These are phyloP conservation scores for Seriola quinqueradiata DNA, from an alignment of 2,113 vertebrate genomes.

Conservation along the genomic window DNA sequence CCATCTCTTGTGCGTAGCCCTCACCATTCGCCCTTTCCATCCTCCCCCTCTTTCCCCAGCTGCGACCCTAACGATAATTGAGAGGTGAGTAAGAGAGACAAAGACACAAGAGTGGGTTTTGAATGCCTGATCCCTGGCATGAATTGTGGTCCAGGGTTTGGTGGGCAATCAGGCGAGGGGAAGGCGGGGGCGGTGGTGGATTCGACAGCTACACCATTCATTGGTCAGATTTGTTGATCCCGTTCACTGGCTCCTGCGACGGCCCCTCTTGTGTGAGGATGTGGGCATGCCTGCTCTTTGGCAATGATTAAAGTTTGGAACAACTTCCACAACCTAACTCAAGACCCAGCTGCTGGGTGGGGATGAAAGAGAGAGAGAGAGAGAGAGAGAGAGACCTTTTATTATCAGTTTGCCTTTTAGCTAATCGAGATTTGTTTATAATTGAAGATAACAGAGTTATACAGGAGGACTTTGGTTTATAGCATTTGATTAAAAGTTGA, in stretches of 20 bases:
- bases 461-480: constrained; percentile 14
- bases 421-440: constrained; percentile 45
- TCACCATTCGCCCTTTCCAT: constrained; percentile 15
- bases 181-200: constrained; percentile 43
- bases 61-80: constrained; percentile 67
- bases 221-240: constrained; percentile 70
- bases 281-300: constrained; percentile 86
- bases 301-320: constrained; percentile 88
- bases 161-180: constrained; percentile 64
- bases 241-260: constrained; percentile 60
- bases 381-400: not conserved
- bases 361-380: constrained; percentile 11
- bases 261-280: constrained; percentile 85
- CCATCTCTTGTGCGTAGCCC: constrained; percentile 32
- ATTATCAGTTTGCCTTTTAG: constrained; percentile 31
- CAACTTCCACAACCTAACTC: constrained; percentile 75
- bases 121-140: constrained; percentile 67
- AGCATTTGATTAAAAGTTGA: constrained; percentile 21
- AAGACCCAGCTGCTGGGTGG: constrained; percentile 56
- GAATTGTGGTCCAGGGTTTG: constrained; percentile 66
- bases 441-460: constrained; percentile 31
- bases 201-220: constrained; percentile 65
- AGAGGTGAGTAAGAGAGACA: constrained; percentile 73
- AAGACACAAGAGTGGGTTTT: constrained; percentile 54
- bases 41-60: constrained; percentile 52